Evolutionary conservation across 2,888 invertebrate species (phyloP).

Genomic region (Ecliptopera silaceata): DNA sequence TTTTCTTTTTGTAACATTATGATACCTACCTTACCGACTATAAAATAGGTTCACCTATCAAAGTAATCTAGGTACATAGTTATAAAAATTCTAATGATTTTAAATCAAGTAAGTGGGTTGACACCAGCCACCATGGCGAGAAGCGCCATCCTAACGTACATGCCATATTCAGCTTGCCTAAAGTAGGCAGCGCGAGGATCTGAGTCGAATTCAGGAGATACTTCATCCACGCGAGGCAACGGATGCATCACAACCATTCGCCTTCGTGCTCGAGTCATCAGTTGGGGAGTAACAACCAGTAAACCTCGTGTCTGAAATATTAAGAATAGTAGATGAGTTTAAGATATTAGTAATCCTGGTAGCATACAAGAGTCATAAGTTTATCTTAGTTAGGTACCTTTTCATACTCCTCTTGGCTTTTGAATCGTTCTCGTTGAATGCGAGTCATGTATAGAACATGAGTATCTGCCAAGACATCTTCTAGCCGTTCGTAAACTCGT

Average conservation of each 20-base stretch:
- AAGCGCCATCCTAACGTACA: constrained; percentile 99
- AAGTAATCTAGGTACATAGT: too few species aligned
- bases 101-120: constrained; percentile 61
- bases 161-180: constrained; percentile 98
- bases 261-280: constrained; percentile 97
- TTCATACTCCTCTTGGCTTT: constrained; percentile 91
- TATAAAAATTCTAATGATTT: too few species aligned
- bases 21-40: too few species aligned
- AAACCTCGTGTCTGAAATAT: constrained; percentile 90
- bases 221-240: constrained; percentile 96
- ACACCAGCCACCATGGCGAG: constrained; percentile 94
- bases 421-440: constrained; percentile 97
- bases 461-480: constrained; percentile 94
- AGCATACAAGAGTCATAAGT: too few species aligned
- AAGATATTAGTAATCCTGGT: background rate
- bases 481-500: constrained; percentile 87
- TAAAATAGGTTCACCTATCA: too few species aligned
- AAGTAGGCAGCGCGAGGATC: constrained; percentile 99
- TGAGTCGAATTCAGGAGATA: constrained; percentile 96
- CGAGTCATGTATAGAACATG: constrained; percentile 99
- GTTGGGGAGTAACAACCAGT: constrained; percentile 95
- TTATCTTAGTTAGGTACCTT: constrained; percentile 80
- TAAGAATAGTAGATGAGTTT: too few species aligned
- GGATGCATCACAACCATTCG: constrained; percentile 99
- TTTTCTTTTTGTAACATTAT: too few species aligned